Evolutionary conservation across 2,797 vertebrate species (phyloP).

Genomic region (Zalophus californianus): DNA sequence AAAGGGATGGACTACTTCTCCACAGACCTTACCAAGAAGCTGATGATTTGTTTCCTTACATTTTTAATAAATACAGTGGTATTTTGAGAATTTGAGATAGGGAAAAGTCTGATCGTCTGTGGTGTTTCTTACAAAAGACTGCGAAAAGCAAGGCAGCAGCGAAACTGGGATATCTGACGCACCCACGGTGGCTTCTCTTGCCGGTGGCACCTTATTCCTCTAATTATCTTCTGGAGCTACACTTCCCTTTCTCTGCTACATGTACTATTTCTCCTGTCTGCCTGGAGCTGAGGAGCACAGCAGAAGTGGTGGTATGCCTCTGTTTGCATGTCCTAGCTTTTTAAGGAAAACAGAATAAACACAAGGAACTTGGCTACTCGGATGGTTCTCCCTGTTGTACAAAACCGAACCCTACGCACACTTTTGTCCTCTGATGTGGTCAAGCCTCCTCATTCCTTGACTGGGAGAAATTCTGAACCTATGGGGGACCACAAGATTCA

Average conservation of each 20-base stretch:
- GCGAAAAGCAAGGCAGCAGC: neutral
- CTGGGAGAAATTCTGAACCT: neutral
- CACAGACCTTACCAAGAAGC: neutral
- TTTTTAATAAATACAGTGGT: constrained; percentile 67
- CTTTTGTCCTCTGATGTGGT: neutral
- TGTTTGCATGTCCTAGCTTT: neutral
- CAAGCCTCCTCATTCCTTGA: neutral
- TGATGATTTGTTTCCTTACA: neutral
- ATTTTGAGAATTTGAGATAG: constrained; percentile 59
- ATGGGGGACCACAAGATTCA: neutral
- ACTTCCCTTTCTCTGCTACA: neutral
- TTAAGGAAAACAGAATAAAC: neutral
- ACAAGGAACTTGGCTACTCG: neutral
- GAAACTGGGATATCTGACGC: neutral
- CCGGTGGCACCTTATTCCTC: neutral
- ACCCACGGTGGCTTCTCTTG: neutral
- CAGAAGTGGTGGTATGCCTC: neutral
- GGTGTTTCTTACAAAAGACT: constrained; percentile 51
- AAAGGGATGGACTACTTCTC: too few species aligned
- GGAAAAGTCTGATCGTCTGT: constrained; percentile 34
- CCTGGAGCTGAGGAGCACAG: neutral
- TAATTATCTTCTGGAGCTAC: neutral
- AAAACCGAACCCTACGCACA: neutral
- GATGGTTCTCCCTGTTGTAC: neutral
- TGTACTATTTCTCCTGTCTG: neutral